Conservation (phyloP, 2,797 vertebrate genomes). For the Spheniscus humboldti region DNA sequence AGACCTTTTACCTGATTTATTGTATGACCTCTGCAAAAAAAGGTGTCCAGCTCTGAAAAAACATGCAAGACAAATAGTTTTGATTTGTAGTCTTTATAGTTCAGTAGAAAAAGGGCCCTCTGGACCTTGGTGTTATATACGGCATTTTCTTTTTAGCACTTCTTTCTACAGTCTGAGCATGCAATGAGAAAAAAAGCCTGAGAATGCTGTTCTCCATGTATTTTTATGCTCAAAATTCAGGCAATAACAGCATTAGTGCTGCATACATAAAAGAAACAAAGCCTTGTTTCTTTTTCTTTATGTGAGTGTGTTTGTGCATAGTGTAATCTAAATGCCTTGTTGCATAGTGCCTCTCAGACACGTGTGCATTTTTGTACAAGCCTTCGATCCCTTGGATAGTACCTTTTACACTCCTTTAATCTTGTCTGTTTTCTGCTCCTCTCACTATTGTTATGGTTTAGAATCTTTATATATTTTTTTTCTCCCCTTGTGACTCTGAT, state of each 20-base stretch:
- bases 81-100: constrained; percentile 1
- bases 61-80: not conserved
- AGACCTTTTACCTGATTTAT: not conserved
- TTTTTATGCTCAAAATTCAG: not conserved
- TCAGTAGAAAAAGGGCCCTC: not conserved
- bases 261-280: not conserved
- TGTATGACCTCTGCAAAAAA: not conserved
- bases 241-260: not conserved
- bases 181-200: not conserved
- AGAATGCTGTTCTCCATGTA: not conserved
- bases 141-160: not conserved
- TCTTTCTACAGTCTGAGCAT: not conserved
- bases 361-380: not conserved
- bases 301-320: not conserved
- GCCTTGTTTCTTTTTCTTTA: not conserved
- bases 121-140: not conserved
- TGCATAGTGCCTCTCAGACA: not conserved
- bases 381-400: not conserved
- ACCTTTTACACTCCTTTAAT: not conserved
- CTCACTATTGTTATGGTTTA: not conserved
- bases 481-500: not conserved
- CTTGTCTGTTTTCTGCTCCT: not conserved
- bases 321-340: not conserved
- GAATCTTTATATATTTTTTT: not conserved
- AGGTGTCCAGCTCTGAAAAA: not conserved